These are phyloP conservation scores for Calameuta filiformis DNA, from an alignment of 2,888 invertebrate genomes.

Conservation along the genomic window DNA sequence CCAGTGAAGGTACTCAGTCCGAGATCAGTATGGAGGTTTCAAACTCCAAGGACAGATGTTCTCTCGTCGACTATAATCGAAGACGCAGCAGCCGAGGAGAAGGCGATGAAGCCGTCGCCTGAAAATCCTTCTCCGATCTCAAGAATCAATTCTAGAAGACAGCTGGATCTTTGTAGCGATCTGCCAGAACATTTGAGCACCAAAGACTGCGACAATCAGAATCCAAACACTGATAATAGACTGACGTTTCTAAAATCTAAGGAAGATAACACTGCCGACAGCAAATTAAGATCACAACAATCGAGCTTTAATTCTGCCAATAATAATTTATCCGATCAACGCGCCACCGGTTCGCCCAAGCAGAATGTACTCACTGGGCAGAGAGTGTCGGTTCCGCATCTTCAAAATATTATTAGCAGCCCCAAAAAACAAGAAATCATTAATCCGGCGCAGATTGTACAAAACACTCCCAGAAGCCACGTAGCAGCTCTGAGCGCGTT, in stretches of 20 bases:
- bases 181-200: background rate
- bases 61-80: conserved; percentile 88
- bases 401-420: conserved; percentile 10
- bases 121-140: conserved; percentile 46
- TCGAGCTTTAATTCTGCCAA: background rate
- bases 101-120: conserved; percentile 61
- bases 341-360: too few species aligned
- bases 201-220: background rate
- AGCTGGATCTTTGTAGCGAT: conserved; percentile 40
- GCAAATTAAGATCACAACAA: background rate
- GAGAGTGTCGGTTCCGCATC: conserved; percentile 11
- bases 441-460: conserved; percentile 1
- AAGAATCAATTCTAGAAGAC: conserved; percentile 40
- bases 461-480: conserved; percentile 10
- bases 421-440: background rate
- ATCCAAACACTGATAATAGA: background rate
- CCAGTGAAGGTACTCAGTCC: conserved; percentile 75
- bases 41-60: conserved; percentile 83
- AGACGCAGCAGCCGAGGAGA: conserved; percentile 84
- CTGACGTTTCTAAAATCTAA: background rate
- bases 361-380: conserved; percentile 15
- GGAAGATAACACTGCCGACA: background rate
- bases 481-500: conserved; percentile 36
- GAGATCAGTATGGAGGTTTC: conserved; percentile 78
- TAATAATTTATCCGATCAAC: background rate